Base-by-base conservation (phyloP, 2,113 vertebrate genomes). In the Sceloporus tristichus region DNA sequence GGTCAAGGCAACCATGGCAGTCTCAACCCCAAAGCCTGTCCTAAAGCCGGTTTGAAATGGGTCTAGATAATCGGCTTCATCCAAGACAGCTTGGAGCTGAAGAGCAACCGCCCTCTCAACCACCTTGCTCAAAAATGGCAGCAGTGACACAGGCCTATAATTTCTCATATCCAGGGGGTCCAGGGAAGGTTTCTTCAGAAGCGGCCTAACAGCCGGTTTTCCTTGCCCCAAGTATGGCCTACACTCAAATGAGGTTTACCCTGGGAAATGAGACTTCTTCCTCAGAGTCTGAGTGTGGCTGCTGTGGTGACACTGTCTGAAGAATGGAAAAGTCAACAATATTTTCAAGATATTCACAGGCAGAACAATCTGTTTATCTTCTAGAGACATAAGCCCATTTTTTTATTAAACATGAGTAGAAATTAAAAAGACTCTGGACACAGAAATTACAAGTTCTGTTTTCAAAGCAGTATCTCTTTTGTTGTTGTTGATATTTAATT, bases 281-380 rank as follows among this genome's bases (percentile, higher is more conserved):
- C 70, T 87, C 87, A 84, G 86, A 93, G 93, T 91, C 54, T 79
- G 83, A 42, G 76, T 85, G 70, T 29, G 76, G 74, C 16, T 89
- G 48, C 0, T 68, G 53, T 34, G 65, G 73, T 83, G 81, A 91
- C 84, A 92, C 93, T 85, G 87, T 92, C 91, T 87, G 85, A 91
- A 92, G 90, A 93, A 87, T 90, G 74, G 90, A 91, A 79, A 94
- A 94, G 42, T 48, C 86, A 93, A 85, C 77, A 3, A 90, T 86
- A 93, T 86, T 92, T 92, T 86, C 3, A 0, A 5, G 59, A 93
- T 82, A 71, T 80, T 80, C 65, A 87, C 29, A 34, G 90, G 71
- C 53, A 89, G 80, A 91, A 85, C 75, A 90, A 90, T 78, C 91
- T 88, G 84, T 68, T 90, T 87, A 81, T 87, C 86, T 66, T 90